Base-by-base conservation (phyloP, 2,797 vertebrate species). In the Nannoperca australis region DNA sequence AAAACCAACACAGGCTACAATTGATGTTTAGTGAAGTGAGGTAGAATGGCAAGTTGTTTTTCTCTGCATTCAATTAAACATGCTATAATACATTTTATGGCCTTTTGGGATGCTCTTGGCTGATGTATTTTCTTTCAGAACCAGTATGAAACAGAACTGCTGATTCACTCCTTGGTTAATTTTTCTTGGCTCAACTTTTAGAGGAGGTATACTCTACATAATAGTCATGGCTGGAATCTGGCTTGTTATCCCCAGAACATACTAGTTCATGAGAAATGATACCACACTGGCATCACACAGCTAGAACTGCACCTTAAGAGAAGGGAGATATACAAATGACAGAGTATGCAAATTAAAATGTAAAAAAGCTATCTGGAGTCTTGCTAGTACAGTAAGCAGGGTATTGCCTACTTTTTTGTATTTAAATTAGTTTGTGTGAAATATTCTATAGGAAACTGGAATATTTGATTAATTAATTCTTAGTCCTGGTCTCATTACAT, bases 11-110 rank as follows among this genome's bases (percentile, higher is more conserved):
- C 24, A 27, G 18, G 22, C 47, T 6, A 27, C 50, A 47, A 14
- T 2, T 54, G 24, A 69, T 50, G 65, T 58, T 53, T 27, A 40
- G 38, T 71, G 54, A 32, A 50, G 27, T 36, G 38, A 54, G 15
- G 40, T n/a, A 45, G 13, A 58, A 38, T 50, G 13, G 8, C 1
- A 67, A 56, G 5, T 49, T 40, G 7, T 70, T 17, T 61, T 58
- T 45, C 59, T 42, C 38, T 50, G 24, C 65, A 58, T 76, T 69
- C 51, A 60, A 76, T 81, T 60, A 72, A 64, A 69, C 38, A 3
- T 47, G 47, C n/a, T 68, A 17, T 54, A 45, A 70, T 65, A 59
- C 40, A 15, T 27, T 59, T 60, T 38, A 66, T 61, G 27, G 12
- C 50, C 27, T 61, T n/a, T 44, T n/a, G 4, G 47, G 47, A 12